A percentile compares a stretch with the other conserved stretches of the same genome.
phyloP scores from a whole-genome alignment of 2,888 invertebrate species.

The Tuta absoluta region DNA sequence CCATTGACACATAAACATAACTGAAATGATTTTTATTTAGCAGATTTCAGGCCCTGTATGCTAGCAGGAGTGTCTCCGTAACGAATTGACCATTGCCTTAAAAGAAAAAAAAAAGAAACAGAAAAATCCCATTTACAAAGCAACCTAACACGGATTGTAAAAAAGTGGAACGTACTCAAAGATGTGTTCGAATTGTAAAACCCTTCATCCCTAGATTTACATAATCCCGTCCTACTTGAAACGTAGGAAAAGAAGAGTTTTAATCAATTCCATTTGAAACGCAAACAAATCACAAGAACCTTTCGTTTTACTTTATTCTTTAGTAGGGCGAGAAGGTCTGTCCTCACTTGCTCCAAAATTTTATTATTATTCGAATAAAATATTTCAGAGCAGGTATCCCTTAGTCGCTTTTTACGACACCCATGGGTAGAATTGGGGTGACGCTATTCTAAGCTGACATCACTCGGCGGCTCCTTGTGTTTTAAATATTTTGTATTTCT shows the following conservation, averaged over 20 bases:
- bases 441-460: too few relatives aligned
- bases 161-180: background rate
- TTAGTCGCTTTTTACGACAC: too few relatives aligned
- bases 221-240: constrained; percentile 14
- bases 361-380: too few relatives aligned
- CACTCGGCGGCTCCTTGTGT: too few relatives aligned
- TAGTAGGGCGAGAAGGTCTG: background rate
- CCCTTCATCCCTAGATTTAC: constrained; percentile 15
- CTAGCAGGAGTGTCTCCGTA: too few relatives aligned
- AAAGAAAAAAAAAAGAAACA: background rate
- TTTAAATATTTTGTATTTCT: too few relatives aligned
- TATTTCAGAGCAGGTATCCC: too few relatives aligned
- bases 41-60: too few relatives aligned
- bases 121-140: background rate
- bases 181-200: background rate
- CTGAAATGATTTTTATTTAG: too few relatives aligned
- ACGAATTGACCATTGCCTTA: background rate
- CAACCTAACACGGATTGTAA: background rate
- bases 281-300: constrained; percentile 18
- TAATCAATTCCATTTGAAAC: constrained; percentile 20
- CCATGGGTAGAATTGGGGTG: too few relatives aligned
- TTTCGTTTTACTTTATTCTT: constrained; percentile 16
- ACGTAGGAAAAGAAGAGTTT: constrained; percentile 14
- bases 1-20: too few relatives aligned
- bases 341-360: background rate